Evolutionary conservation across 2,797 vertebrate genomes (phyloP).

Genomic region (Hippoglossus hippoglossus): DNA sequence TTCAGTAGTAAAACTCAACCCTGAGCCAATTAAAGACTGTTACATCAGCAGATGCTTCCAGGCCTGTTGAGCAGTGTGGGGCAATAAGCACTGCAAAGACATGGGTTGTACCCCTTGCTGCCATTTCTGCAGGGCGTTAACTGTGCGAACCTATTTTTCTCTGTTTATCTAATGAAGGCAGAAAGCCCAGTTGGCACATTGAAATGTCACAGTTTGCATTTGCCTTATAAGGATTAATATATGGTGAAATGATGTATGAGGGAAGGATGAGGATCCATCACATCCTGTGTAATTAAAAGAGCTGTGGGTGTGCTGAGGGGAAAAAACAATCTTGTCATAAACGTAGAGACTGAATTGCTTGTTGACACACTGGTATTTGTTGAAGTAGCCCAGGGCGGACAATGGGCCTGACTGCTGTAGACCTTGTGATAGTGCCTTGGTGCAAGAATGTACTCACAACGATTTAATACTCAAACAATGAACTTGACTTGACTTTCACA

Average conservation of each 20-base stretch:
- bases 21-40: conserved; percentile 49
- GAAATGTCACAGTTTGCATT: conserved; percentile 32
- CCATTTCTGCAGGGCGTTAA: conserved; percentile 19
- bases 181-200: neutral
- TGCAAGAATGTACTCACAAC: too few species aligned
- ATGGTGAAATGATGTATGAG: conserved; percentile 20
- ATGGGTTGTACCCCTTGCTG: conserved; percentile 1
- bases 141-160: conserved; percentile 8
- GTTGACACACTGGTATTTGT: conserved; percentile 3
- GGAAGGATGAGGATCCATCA: conserved; percentile 10
- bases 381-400: neutral
- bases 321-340: conserved; percentile 2
- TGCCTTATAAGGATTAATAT: conserved; percentile 15
- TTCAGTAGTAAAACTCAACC: conserved; percentile 29
- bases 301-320: neutral
- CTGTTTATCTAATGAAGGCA: conserved; percentile 33
- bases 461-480: neutral
- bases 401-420: neutral
- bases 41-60: conserved; percentile 47
- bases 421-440: neutral
- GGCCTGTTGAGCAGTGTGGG: conserved; percentile 31
- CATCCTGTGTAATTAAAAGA: conserved; percentile 21
- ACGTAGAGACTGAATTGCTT: neutral
- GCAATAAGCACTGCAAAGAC: conserved; percentile 35
- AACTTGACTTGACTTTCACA: neutral